Evolutionary conservation across 1,140 invertebrate species (phyloP), one percentile per base, ranked within the genome.

Genomic region (Eurosta solidaginis): DNA sequence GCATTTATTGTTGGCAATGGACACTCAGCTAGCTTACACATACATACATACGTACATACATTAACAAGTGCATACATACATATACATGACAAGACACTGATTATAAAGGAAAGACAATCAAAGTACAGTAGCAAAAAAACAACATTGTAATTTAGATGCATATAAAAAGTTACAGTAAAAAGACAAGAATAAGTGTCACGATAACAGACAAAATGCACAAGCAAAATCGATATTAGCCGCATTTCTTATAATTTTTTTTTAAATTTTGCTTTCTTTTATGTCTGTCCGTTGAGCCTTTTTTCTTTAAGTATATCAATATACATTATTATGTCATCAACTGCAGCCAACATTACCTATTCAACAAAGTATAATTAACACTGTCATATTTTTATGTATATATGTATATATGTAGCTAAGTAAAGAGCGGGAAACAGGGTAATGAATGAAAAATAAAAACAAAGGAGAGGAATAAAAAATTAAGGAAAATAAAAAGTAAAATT

Each of bases 261-360:
- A 68, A 20, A 9, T 14, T 22, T 68, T 68, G 36, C 9, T n/a
- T 27, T 27, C 17, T 4, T 22, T 52, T 52, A 29, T 33, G 59
- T 29, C 33, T 63, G 25, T 40, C 14, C 7, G 29, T 33, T 17
- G n/a, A 40, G 59, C 33, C 29, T 20, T n/a, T n/a, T n/a, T 40
- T 6, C 33, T 27, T 33, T 36, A 40, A 40, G 59, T 68, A 40
- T 68, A 33, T 68, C 59, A 68, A 63, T 68, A 40, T 33, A 27
- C 36, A 33, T 68, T 68, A 68, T 68, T 40, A 68, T 68, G 33
- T 68, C 59, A 68, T 68, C 59, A 68, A 40, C 59, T 68, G 59
- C 59, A 68, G 59, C 59, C 25, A 40, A 68, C 59, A 68, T 68
- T 68, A 40, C 59, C 59, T 68, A 68, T 68, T 29, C 59, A 68